These are phyloP conservation scores for Streblospio benedicti DNA, from an alignment of 1,140 invertebrate genomes.

Conservation along the genomic window DNA sequence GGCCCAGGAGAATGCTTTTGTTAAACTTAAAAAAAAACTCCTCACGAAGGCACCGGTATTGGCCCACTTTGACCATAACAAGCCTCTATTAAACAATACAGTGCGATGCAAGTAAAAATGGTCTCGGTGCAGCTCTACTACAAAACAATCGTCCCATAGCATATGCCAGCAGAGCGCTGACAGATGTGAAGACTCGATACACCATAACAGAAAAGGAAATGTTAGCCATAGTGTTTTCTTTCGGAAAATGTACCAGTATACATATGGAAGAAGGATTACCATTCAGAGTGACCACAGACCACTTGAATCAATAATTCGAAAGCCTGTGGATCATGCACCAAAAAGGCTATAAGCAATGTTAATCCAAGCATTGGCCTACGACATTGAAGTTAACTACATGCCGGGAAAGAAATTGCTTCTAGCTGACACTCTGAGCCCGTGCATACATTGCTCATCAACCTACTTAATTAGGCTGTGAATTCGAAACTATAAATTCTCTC, in stretches of 20 bases:
- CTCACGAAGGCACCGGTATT: too few species aligned
- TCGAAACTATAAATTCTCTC: too few species aligned
- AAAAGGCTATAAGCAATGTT: slow-evolving; percentile 46
- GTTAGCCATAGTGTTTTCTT: slow-evolving; percentile 47
- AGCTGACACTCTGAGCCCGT: slow-evolving; percentile 29
- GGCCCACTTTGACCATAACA: slow-evolving; percentile 20
- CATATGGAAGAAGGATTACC: slow-evolving; percentile 30
- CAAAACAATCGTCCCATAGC: slow-evolving; percentile 46
- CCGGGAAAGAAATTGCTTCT: slow-evolving; percentile 41
- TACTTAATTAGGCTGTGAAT: too few species aligned
- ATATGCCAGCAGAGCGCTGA: slow-evolving; percentile 45
- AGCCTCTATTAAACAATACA: slow-evolving; percentile 25
- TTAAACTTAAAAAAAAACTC: too few species aligned
- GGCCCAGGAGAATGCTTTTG: too few species aligned
- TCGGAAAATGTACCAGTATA: slow-evolving; percentile 39
- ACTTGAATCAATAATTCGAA: slow-evolving; percentile 40
- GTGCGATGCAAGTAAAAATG: slow-evolving; percentile 30
- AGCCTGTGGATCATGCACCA: slow-evolving; percentile 38
- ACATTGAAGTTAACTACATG: slow-evolving; percentile 42
- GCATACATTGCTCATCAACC: not conserved
- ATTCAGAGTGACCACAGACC: slow-evolving; percentile 39
- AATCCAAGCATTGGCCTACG: slow-evolving; percentile 43
- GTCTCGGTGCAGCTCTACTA: slow-evolving; percentile 43
- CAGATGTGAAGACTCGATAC: slow-evolving; percentile 43
- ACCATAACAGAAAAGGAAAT: slow-evolving; percentile 49